Base-by-base conservation (phyloP, 2,888 invertebrate species). In the Myopa testacea region DNA sequence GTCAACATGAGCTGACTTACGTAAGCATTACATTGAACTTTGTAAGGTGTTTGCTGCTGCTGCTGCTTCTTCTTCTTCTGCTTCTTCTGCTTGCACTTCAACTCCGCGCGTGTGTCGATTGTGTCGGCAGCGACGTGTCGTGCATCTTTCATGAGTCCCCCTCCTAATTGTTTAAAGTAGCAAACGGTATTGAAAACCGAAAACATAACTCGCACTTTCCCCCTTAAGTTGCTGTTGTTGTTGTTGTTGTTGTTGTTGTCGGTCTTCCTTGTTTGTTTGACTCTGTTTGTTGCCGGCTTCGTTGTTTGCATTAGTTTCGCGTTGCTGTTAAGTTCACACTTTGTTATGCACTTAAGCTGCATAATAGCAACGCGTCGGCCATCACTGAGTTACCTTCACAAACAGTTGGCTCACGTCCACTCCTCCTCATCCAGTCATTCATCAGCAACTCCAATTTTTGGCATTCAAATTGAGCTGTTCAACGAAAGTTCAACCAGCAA, bases 1-100 rank as follows among this genome's bases (percentile, higher is more conserved):
- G n/a, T n/a, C 5, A 55, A n/a, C 55, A n/a, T 55, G n/a, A 14
- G 74, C 67, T 67, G 67, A 38, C 14, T 80, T 81, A 82, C 80
- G 81, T 81, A 82, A 82, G 81, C 75, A 76, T 82, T 77, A 81
- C 81, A 82, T 82, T 82, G 81, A 82, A 81, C 80, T 81, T 81
- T 78, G 79, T 65, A 55, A 8, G 14, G 75, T 34, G 16, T 68
- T 67, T 68, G 37, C 38, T 69, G 38, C 26, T 67, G 70, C 19
- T 19, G 45, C 38, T 65, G 4, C 67, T 19, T 19, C 45, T 34
- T 40, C 37, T 69, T 34, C n/a, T 40, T 55, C 4, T 12, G 12
- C 63, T 71, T 19, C 52, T 67, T 65, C 12, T 62, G 12, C 40
- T 60, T 60, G 55, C 37, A 75, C 63, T 76, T 75, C 45, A 26